Percentiles rank a stretch among this genome's conserved stretches.
Conservation (phyloP, 2,797 vertebrate species). For the Acanthurus lineatus region DNA sequence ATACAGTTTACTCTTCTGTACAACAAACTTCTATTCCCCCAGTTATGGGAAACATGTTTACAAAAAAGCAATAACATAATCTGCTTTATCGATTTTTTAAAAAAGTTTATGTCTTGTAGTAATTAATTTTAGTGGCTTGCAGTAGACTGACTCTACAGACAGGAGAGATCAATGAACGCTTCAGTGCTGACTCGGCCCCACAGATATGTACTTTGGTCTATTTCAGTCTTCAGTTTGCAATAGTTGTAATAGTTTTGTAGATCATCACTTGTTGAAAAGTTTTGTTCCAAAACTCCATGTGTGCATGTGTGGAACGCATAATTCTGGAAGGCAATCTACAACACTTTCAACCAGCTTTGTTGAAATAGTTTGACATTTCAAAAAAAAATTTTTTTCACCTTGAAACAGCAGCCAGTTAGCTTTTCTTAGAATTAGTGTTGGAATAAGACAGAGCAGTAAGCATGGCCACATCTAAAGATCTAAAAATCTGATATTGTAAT, state of each 20-base stretch:
- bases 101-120: slow-evolving; percentile 26
- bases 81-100: slow-evolving; percentile 31
- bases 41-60: slow-evolving; percentile 33
- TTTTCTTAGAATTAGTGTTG: too few relatives aligned
- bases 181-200: slow-evolving; percentile 9
- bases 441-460: too few relatives aligned
- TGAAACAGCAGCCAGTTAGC: too few relatives aligned
- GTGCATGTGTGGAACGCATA: background rate
- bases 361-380: background rate
- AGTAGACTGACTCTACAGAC: slow-evolving; percentile 12
- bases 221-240: too few relatives aligned
- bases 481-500: too few relatives aligned
- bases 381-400: background rate
- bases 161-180: slow-evolving; percentile 23
- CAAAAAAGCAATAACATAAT: slow-evolving; percentile 30
- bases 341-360: background rate
- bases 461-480: too few relatives aligned
- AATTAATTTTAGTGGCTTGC: slow-evolving; percentile 41
- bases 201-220: background rate
- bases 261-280: background rate
- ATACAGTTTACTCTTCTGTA: slow-evolving; percentile 37
- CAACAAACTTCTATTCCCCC: slow-evolving; percentile 28
- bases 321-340: background rate
- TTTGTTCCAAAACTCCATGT: background rate
- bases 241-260: background rate